A percentile compares a stretch with the other conserved stretches of the same genome.
These are phyloP conservation scores for Copidosoma floridanum DNA, from an alignment of 1,140 invertebrate genomes.

Conservation along the genomic window DNA sequence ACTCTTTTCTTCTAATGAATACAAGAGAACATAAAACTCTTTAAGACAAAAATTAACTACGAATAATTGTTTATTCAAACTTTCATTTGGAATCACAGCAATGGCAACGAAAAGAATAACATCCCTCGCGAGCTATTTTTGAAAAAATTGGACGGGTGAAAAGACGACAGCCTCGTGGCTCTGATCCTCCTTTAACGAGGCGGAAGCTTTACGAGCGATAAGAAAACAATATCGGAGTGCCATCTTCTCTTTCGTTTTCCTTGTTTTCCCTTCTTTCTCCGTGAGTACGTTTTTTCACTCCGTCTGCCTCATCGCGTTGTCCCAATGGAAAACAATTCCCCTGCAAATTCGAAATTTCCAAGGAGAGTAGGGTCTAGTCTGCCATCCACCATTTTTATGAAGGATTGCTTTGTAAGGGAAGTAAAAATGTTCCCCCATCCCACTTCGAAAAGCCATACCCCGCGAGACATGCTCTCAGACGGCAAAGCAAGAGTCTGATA, in stretches of 20 bases:
- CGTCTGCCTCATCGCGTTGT: background rate
- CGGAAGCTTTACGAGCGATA: constrained; percentile 20
- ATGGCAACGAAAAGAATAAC: no score
- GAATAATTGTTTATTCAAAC: no score
- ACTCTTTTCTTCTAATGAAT: no score
- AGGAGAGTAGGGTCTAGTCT: background rate
- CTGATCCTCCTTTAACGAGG: constrained; percentile 26
- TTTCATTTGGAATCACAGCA: no score
- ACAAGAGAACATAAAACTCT: no score
- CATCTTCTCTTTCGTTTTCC: background rate
- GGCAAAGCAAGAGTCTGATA: constrained; percentile 24
- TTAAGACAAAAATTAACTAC: no score
- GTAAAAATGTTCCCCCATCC: background rate
- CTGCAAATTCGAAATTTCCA: constrained; percentile 10
- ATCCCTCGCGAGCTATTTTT: no score
- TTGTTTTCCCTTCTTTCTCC: background rate
- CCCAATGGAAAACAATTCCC: constrained; percentile 16
- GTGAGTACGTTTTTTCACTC: no score
- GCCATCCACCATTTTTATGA: constrained; percentile 26
- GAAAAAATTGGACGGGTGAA: no score
- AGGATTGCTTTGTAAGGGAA: constrained; percentile 10
- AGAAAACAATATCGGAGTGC: constrained; percentile 22
- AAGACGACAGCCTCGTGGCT: background rate
- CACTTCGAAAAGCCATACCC: background rate
- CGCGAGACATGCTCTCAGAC: no score